A percentile compares a stretch with the other conserved stretches of the same genome.
Evolutionary conservation across 2,888 invertebrate genomes (phyloP).

Genomic region (Chrysopilus asiliformis): DNA sequence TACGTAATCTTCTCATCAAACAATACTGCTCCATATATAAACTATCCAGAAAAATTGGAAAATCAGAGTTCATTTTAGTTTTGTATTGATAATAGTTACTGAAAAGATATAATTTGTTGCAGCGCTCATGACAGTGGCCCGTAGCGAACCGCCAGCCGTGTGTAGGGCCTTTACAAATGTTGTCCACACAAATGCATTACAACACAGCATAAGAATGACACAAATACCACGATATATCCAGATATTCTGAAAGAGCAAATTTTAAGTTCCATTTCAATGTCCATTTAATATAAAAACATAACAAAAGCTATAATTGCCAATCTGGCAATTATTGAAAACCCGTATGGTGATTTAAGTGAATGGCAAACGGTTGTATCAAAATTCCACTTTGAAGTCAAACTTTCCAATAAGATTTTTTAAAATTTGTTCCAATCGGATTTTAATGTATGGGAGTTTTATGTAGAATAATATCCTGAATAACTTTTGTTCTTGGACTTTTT

Average conservation of each 20-base stretch:
- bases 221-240: constrained; percentile 30
- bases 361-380: no score
- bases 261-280: no score
- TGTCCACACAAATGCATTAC: constrained; percentile 43
- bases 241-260: constrained; percentile 25
- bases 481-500: no score
- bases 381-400: no score
- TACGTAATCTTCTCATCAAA: constrained; percentile 57
- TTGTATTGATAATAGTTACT: constrained; percentile 27
- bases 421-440: no score
- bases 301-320: no score
- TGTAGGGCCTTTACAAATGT: constrained; percentile 47
- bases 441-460: no score
- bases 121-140: constrained; percentile 43
- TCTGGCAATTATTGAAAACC: no score
- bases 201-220: constrained; percentile 40
- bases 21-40: constrained; percentile 51
- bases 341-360: no score
- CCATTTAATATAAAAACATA: no score
- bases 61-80: not conserved
- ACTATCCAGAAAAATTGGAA: constrained; percentile 42
- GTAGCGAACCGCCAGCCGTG: constrained; percentile 40
- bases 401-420: no score
- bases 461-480: no score
- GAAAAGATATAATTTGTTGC: constrained; percentile 48